phyloP scores from a whole-genome alignment of 1,140 invertebrate species.

The Saccostrea cuccullata region DNA sequence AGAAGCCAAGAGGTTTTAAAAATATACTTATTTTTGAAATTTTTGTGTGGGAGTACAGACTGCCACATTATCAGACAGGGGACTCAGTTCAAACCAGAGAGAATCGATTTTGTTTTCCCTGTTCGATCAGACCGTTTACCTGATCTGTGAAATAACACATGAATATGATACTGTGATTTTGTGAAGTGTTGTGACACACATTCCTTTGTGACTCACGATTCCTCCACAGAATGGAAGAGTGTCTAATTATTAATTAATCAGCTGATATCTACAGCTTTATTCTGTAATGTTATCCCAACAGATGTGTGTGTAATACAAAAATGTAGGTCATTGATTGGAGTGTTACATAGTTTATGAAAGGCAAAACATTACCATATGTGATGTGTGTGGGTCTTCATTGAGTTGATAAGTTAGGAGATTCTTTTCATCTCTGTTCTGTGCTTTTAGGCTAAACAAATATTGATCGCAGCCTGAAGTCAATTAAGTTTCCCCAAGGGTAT shows the following conservation, averaged over 20 bases:
- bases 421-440: neutral
- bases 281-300: neutral
- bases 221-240: neutral
- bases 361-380: slow-evolving; percentile 17
- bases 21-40: neutral
- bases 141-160: neutral
- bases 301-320: slow-evolving; percentile 7
- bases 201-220: slow-evolving; percentile 7
- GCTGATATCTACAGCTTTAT: neutral
- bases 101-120: neutral
- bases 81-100: neutral
- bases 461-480: slow-evolving; percentile 6
- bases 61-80: neutral
- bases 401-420: neutral
- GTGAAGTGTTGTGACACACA: neutral
- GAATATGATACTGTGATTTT: neutral
- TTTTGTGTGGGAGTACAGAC: neutral
- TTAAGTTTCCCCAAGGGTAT: neutral
- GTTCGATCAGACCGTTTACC: neutral
- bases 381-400: neutral
- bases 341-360: slow-evolving; percentile 2
- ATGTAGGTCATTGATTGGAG: slow-evolving; percentile 14
- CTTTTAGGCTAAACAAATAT: slow-evolving; percentile 20
- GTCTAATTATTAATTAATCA: slow-evolving; percentile 12
- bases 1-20: neutral